Base-by-base conservation (phyloP, 2,797 vertebrate species). In the Chaenodraco wilsoni region DNA sequence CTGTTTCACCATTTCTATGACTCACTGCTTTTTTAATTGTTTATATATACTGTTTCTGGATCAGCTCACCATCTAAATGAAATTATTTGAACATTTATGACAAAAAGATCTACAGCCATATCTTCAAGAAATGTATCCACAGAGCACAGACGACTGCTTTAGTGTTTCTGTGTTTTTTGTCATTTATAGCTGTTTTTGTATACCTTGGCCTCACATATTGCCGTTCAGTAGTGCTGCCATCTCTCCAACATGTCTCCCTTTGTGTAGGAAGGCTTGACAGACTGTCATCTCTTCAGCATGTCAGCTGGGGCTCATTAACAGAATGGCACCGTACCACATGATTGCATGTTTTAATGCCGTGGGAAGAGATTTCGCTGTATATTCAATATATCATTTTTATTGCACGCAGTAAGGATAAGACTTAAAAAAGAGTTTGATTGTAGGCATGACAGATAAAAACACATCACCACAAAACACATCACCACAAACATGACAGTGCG, bases 301-400 rank as follows among this genome's bases (percentile, higher is more conserved):
- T 78, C 86, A 88, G 72, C 45, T 49, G 79, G 70, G 70, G 79
- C 76, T 86, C 78, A 87, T 87, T 88, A 88, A 78, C 74, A 67
- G 77, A 68, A 64, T 74, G 57, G 78, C 58, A 58, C 49, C 58
- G 55, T 37, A 79, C 44, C 49, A 31, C 63, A 56, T 68, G 66
- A 70, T 43, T 72, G 23, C 57, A 19, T 76, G 51, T 79, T 79
- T 56, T 40, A 16, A n/a, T 8, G 2, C 23, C 0, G 13, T 69
- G 63, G 55, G 43, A 65, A 58, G 31, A 55, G 49, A 46, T 51
- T 27, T 67, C n/a, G n/a, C 17, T 74, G 2, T 71, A 19, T 65
- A 74, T 65, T 37, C 45, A 75, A 4, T 23, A 56, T 12, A 2
- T 40, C 2, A 37, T 41, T 31, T 15, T 31, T 9, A 15, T 48